These are phyloP conservation scores for Notodonta dromedarius DNA, from an alignment of 2,888 invertebrate species.

Conservation along the genomic window DNA sequence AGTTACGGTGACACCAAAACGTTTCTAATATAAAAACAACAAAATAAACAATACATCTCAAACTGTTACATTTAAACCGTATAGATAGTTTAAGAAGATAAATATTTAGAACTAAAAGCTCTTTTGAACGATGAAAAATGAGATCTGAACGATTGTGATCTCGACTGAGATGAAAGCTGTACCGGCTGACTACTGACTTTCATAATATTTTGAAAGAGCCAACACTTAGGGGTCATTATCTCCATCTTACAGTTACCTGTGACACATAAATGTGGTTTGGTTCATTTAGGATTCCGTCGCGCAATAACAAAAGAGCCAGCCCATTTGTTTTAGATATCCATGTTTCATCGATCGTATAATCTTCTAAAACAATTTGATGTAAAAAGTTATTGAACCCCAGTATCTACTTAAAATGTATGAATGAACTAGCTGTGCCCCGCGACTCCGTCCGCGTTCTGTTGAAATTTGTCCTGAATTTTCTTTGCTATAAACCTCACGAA, in stretches of 20 bases:
- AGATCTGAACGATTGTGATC: constrained; percentile 35
- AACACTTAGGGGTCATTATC: constrained; percentile 36
- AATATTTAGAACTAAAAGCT: constrained; percentile 35
- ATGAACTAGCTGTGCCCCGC: too few species aligned
- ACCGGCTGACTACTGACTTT: constrained; percentile 29
- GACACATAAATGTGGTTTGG: constrained; percentile 26
- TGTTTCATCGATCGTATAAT: constrained; percentile 8
- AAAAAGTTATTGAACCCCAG: neutral
- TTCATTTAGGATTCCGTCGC: neutral
- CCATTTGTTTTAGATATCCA: too few species aligned
- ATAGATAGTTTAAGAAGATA: constrained; percentile 26
- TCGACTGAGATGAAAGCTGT: constrained; percentile 23
- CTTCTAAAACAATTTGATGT: constrained; percentile 1
- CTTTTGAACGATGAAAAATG: constrained; percentile 36
- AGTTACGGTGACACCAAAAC: constrained; percentile 17
- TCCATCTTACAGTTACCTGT: constrained; percentile 30
- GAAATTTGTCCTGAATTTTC: too few species aligned
- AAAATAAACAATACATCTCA: constrained; percentile 21
- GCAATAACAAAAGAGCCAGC: neutral
- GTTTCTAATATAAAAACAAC: constrained; percentile 7
- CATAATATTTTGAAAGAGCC: constrained; percentile 41
- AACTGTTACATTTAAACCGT: constrained; percentile 13
- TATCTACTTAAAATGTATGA: too few species aligned
- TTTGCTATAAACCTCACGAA: too few species aligned
- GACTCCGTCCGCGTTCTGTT: too few species aligned